These are phyloP conservation scores for Catotricha subobsoleta DNA, from an alignment of 2,888 invertebrate genomes.

Conservation along the genomic window DNA sequence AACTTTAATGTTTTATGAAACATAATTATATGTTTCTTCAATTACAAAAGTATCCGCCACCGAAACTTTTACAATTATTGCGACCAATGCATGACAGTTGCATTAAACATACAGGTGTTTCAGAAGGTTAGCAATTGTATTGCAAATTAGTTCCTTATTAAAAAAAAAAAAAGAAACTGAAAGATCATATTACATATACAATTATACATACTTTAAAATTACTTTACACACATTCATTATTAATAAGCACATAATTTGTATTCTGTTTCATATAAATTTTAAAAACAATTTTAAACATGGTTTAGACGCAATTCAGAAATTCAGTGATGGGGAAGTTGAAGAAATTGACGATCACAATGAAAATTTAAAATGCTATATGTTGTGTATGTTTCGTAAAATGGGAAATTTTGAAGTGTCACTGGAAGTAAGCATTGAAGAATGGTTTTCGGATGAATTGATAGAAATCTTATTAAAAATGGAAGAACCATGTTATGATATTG, in stretches of 20 bases:
- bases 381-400: conserved; percentile 16
- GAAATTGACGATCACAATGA: conserved; percentile 20
- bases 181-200: no score
- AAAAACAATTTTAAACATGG: background rate
- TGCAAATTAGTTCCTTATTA: no score
- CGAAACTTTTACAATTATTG: conserved; percentile 14
- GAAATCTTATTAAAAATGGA: conserved; percentile 17
- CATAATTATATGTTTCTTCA: no score
- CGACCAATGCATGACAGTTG: conserved; percentile 17
- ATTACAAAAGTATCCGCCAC: conserved; percentile 19
- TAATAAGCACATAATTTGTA: background rate
- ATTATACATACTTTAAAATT: background rate
- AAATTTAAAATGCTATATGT: conserved; percentile 21
- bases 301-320: conserved; percentile 18
- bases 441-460: conserved; percentile 3
- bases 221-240: background rate
- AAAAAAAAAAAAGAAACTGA: no score
- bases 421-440: background rate
- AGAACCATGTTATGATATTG: conserved; percentile 15
- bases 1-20: no score
- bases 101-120: conserved; percentile 16
- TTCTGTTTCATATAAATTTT: background rate
- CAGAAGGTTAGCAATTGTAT: conserved; percentile 13
- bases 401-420: background rate
- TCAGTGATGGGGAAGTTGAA: conserved; percentile 20